Percentiles rank a stretch among this genome's conserved stretches.
Evolutionary conservation across 2,888 invertebrate genomes (phyloP).

Genomic region (Platycnemis pennipes): DNA sequence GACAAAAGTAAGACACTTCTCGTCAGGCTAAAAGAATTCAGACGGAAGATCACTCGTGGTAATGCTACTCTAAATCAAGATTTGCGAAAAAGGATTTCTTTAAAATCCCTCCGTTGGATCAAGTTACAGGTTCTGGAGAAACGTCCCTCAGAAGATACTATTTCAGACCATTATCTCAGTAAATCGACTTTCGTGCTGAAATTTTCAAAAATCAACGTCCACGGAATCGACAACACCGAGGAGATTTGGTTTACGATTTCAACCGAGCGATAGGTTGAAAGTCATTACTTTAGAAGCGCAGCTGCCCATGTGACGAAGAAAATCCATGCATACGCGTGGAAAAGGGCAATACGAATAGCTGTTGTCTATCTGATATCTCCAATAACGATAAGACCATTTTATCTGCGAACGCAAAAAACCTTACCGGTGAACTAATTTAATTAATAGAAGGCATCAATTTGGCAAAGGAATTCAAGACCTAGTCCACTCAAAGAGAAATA

Average conservation of each 20-base stretch:
- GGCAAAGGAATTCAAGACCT: too few relatives aligned
- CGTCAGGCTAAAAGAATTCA: neutral
- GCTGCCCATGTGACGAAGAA: neutral
- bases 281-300: neutral
- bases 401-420: too few relatives aligned
- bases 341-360: neutral
- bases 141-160: neutral
- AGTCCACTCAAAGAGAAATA: too few relatives aligned
- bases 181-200: neutral
- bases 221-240: neutral
- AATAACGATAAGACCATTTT: too few relatives aligned
- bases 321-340: neutral
- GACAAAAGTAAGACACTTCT: neutral
- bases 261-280: neutral
- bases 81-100: neutral
- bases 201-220: neutral
- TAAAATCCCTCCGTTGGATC: neutral
- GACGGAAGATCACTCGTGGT: neutral
- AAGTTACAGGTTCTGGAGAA: neutral
- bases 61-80: neutral
- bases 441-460: too few relatives aligned
- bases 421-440: too few relatives aligned
- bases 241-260: neutral
- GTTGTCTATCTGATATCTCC: neutral
- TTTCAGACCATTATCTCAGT: neutral